A percentile compares a stretch with the other conserved stretches of the same genome.
Evolutionary conservation across 2,797 vertebrate genomes (phyloP).

Genomic region (Chelidonichthys spinosus): DNA sequence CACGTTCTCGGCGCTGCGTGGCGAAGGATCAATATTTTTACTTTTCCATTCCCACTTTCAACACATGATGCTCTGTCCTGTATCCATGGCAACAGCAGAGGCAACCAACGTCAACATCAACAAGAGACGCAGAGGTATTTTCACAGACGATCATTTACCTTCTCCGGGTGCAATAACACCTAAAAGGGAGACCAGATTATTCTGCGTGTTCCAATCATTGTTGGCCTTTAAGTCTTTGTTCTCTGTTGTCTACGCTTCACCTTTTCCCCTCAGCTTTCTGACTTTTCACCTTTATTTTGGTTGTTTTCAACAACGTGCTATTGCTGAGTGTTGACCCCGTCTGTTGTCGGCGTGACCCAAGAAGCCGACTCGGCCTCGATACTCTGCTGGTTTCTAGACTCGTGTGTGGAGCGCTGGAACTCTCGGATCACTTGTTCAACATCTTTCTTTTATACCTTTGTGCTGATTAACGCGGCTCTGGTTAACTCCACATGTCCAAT

Average conservation of each 20-base stretch:
- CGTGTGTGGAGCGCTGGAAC: not conserved
- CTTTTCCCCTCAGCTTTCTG: not conserved
- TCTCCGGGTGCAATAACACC: not conserved
- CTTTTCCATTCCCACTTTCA: conserved; percentile 6
- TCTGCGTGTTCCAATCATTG: not conserved
- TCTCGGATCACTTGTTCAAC: not conserved
- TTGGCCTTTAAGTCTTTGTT: not conserved
- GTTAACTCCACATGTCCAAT: not conserved
- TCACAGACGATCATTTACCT: not conserved
- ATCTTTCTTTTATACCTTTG: too few species aligned
- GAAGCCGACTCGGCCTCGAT: not conserved
- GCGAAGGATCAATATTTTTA: not conserved
- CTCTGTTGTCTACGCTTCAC: not conserved
- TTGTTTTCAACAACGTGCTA: not conserved
- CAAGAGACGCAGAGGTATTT: not conserved
- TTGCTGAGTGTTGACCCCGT: not conserved
- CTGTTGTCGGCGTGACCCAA: conserved; percentile 19
- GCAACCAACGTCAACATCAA: not conserved
- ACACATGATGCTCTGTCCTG: conserved; percentile 9
- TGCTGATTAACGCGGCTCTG: not conserved
- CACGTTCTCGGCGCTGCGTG: not conserved
- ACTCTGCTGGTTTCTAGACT: not conserved
- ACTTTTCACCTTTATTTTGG: conserved; percentile 23
- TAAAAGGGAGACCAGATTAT: not conserved
- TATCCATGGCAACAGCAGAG: conserved; percentile 47